phyloP scores from a whole-genome alignment of 2,113 vertebrate genomes.

The Malurus melanocephalus region DNA sequence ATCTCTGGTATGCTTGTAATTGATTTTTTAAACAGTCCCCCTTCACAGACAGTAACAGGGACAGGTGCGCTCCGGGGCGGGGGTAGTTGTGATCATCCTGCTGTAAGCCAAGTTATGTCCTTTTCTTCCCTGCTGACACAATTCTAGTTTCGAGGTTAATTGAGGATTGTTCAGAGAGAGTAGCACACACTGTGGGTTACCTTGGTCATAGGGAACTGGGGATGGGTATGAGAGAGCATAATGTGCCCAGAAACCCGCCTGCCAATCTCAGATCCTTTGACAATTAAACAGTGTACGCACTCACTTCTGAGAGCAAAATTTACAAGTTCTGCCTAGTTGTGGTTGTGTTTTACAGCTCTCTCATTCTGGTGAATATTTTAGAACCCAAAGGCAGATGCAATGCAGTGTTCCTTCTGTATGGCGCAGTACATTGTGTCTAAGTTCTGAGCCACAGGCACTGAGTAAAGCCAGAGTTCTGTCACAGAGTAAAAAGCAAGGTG shows the following conservation, averaged over 20 bases:
- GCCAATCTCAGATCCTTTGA: neutral
- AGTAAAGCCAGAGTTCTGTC: neutral
- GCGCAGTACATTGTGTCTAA: accelerated
- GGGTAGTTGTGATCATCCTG: neutral
- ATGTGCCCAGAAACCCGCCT: neutral
- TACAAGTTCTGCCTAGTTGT: neutral
- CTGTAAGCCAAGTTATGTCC: neutral
- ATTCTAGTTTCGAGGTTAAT: neutral
- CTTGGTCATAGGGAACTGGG: neutral
- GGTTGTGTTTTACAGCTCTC: neutral
- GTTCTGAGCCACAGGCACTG: neutral
- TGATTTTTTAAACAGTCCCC: neutral
- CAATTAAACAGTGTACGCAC: accelerated
- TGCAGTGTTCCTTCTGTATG: neutral
- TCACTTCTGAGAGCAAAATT: neutral
- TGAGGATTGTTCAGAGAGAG: neutral
- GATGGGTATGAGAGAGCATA: neutral
- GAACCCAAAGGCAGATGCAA: neutral
- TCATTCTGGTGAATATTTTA: neutral
- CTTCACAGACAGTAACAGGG: neutral
- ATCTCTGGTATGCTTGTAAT: neutral
- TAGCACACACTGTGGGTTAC: accelerated
- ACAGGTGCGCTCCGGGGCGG: neutral
- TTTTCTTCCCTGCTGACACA: neutral
- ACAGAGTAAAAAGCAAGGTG: neutral